A percentile compares a stretch with the other conserved stretches of the same genome.
Evolutionary conservation across 2,113 vertebrate genomes (phyloP).

Genomic region (Dromaius novaehollandiae): DNA sequence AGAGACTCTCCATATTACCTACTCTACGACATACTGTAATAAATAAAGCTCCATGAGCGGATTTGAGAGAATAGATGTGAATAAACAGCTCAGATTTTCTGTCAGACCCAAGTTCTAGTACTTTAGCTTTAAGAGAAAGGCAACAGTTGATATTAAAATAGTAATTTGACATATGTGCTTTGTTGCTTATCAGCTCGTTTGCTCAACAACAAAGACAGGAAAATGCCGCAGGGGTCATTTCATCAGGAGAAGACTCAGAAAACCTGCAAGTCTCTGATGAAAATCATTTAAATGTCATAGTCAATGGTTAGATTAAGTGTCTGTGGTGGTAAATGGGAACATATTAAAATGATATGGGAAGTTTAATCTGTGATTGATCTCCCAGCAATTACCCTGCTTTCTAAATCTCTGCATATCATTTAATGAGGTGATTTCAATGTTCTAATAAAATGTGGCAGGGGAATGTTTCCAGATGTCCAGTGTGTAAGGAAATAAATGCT

Average conservation of each 20-base stretch:
- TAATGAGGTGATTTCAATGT: constrained; percentile 57
- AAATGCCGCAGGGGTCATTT: background rate
- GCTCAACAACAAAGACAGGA: constrained; percentile 3
- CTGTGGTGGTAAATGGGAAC: constrained; percentile 36
- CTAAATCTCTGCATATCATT: constrained; percentile 37
- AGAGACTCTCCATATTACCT: background rate
- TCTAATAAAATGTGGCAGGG: constrained; percentile 60
- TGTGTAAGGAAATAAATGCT: constrained; percentile 3
- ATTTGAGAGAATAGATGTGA: background rate
- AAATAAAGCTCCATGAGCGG: background rate
- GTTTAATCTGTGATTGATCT: constrained; percentile 38
- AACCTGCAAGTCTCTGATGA: constrained; percentile 24
- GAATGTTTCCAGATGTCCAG: constrained; percentile 57
- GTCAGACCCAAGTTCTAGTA: background rate
- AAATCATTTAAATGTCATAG: constrained; percentile 8
- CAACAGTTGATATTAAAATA: background rate
- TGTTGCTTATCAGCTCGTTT: background rate
- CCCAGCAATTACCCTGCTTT: constrained; percentile 31
- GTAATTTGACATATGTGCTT: background rate
- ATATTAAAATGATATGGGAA: constrained; percentile 26
- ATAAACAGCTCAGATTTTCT: background rate
- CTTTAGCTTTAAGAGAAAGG: background rate
- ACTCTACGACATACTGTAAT: background rate
- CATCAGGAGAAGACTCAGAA: constrained; percentile 8
- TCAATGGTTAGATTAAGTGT: background rate